Evolutionary conservation across 1,140 invertebrate species (phyloP).

Genomic region (Rhagoletis zephyria): DNA sequence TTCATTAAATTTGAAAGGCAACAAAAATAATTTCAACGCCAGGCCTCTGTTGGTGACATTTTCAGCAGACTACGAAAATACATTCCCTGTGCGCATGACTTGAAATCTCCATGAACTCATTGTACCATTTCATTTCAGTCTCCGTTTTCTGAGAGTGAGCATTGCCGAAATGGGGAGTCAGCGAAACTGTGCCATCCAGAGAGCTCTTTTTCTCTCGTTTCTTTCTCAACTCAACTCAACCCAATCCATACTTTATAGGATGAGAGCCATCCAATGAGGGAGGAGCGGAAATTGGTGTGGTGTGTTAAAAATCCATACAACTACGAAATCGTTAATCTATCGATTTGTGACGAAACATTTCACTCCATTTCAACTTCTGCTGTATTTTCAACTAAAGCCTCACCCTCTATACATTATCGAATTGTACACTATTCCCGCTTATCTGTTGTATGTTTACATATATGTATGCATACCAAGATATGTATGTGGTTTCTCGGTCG

Average conservation of each 20-base stretch:
- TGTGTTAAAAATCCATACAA: constrained; percentile 34
- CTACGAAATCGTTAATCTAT: constrained; percentile 48
- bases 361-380: background rate
- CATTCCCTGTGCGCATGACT: background rate
- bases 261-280: constrained; percentile 16
- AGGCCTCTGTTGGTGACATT: background rate
- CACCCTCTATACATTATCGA: background rate
- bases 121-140: background rate
- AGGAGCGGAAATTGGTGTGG: constrained; percentile 20
- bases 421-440: background rate
- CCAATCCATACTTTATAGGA: background rate
- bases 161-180: background rate
- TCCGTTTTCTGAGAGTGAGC: background rate
- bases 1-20: constrained; percentile 9
- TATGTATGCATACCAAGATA: too few relatives aligned
- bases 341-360: constrained; percentile 55
- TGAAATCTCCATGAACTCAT: background rate
- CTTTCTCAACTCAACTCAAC: background rate
- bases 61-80: background rate
- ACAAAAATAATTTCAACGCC: constrained; percentile 3
- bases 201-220: background rate
- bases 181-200: constrained; percentile 1
- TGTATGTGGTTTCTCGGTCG: too few relatives aligned
- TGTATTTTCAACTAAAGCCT: background rate
- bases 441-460: too few relatives aligned